Evolutionary conservation across 1,140 invertebrate genomes (phyloP), one percentile per base, ranked within the genome.

Genomic region (Acromyrmex heyeri): DNA sequence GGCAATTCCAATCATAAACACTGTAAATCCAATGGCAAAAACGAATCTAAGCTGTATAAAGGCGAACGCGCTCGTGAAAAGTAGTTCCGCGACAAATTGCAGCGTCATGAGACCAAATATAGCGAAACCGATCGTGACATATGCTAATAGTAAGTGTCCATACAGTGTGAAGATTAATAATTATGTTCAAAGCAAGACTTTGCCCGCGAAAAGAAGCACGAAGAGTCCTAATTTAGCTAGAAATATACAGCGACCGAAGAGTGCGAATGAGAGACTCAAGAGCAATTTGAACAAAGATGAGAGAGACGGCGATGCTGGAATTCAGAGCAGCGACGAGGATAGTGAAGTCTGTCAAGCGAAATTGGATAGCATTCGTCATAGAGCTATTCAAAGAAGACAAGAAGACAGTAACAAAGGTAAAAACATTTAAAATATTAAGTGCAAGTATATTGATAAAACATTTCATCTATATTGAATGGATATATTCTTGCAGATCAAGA

Each of bases 311-410:
- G 92, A 93, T 44, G 73, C 77, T 10, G 87, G 75, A 85, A 85
- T 77, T 24, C 82, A 94, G n/a, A 96, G 95, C 73, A 96, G 95
- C 59, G 96, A 96, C 75, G 96, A 96, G 77, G 96, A 96, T 86
- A 96, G 95, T n/a, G 96, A 96, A 92, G 94, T 96, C 78, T 96
- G 96, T 70, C 96, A 96, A 67, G 95, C 96, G 0, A 97, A 97
- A 92, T 93, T 97, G 53, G 95, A 96, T 86, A 95, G 95, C 24
- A 97, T 97, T 82, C 95, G 95, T 82, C 91, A 96, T 90, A 95
- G 96, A 93, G 95, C 96, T 88, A 93, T 96, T 93, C 94, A 97
- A 94, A 93, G 96, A 95, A 82, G 94, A 91, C 91, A 96, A 90
- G 95, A 96, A 87, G 94, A 96, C 78, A 93, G 92, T 21, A 94